phyloP scores from a whole-genome alignment of 2,113 vertebrate genomes.

The Mesoclemmys tuberculata region DNA sequence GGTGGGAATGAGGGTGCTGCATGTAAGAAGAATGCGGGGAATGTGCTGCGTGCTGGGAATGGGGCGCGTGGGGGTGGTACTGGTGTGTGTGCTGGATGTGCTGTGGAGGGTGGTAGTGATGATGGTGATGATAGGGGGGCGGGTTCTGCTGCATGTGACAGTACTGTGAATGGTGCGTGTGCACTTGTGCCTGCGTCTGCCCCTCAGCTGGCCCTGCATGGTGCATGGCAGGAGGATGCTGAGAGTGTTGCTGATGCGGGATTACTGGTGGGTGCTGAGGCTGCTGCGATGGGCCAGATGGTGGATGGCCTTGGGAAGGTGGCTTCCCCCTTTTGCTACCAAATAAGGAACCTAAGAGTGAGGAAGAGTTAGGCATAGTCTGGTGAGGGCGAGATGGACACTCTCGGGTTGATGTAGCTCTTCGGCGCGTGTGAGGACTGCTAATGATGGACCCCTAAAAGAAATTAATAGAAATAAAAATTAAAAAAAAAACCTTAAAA shows the following conservation, averaged over 20 bases:
- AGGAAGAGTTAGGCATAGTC: slow-evolving; percentile 92
- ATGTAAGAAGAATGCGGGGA: slow-evolving; percentile 62
- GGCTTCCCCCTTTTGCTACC: slow-evolving; percentile 90
- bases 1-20: slow-evolving; percentile 76
- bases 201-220: slow-evolving; percentile 82
- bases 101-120: slow-evolving; percentile 92
- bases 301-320: slow-evolving; percentile 81
- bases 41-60: slow-evolving; percentile 78
- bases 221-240: slow-evolving; percentile 81
- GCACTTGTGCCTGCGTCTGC: slow-evolving; percentile 76
- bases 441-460: slow-evolving; percentile 99
- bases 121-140: slow-evolving; percentile 94
- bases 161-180: slow-evolving; percentile 87
- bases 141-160: slow-evolving; percentile 92
- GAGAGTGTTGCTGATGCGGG: slow-evolving; percentile 77
- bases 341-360: slow-evolving; percentile 94
- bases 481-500: slow-evolving; percentile 78
- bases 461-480: slow-evolving; percentile 85
- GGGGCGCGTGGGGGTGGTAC: slow-evolving; percentile 79
- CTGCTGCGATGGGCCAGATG: slow-evolving; percentile 75
- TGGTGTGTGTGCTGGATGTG: slow-evolving; percentile 88
- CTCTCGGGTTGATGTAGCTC: slow-evolving; percentile 91
- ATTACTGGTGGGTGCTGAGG: slow-evolving; percentile 83
- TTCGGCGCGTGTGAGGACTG: slow-evolving; percentile 94
- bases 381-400: slow-evolving; percentile 92